These are phyloP conservation scores for Calidris pygmaea DNA, from an alignment of 2,113 vertebrate genomes.

Conservation along the genomic window DNA sequence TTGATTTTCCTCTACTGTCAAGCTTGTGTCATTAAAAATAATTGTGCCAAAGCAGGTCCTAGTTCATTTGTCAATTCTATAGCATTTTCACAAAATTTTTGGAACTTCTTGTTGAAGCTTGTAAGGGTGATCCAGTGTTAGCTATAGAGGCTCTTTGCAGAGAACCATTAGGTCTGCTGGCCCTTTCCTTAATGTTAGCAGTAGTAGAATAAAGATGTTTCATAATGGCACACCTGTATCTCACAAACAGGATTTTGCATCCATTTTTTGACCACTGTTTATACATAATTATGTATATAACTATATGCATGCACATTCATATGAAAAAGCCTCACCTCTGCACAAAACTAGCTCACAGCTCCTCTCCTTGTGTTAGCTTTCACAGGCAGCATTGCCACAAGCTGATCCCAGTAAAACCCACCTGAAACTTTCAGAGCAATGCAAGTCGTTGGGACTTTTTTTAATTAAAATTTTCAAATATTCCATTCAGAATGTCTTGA, in stretches of 20 bases:
- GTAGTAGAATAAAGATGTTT: background rate
- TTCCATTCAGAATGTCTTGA: too few relatives aligned
- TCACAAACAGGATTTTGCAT: background rate
- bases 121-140: background rate
- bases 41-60: background rate
- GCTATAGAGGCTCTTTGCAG: background rate
- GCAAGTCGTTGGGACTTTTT: too few relatives aligned
- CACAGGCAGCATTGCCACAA: background rate
- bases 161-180: background rate
- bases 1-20: background rate
- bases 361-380: background rate
- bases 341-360: background rate
- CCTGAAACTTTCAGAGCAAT: background rate
- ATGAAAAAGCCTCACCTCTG: background rate
- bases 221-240: background rate
- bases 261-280: background rate
- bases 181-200: background rate
- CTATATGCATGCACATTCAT: background rate
- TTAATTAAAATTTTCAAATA: too few relatives aligned
- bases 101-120: background rate
- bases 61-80: background rate
- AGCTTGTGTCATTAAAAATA: background rate
- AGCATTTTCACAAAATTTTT: background rate
- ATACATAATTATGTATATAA: accelerated
- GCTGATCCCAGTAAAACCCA: background rate